These are phyloP conservation scores for Nymphicus hollandicus DNA, from an alignment of 2,113 vertebrate genomes.

Conservation along the genomic window DNA sequence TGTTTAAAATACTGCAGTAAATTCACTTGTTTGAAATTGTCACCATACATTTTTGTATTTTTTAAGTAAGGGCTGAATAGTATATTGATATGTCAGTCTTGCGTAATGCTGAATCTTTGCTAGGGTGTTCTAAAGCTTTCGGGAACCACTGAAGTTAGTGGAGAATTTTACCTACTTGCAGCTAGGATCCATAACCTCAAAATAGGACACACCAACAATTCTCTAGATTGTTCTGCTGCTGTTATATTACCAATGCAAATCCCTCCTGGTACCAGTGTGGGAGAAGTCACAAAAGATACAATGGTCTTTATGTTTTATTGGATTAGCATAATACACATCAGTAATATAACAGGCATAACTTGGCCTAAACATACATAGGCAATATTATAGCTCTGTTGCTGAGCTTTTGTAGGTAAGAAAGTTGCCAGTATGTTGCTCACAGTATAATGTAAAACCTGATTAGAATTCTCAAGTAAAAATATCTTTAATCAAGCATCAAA, in stretches of 20 bases:
- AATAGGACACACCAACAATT: background rate
- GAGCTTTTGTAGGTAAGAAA: background rate
- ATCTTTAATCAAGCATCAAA: background rate
- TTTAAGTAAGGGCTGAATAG: background rate
- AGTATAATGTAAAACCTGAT: background rate
- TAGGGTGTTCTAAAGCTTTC: background rate
- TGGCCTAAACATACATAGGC: background rate
- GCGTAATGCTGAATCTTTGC: background rate
- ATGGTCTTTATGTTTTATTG: background rate
- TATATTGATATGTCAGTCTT: background rate
- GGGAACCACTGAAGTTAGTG: background rate
- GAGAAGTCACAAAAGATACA: conserved; percentile 1
- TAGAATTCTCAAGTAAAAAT: background rate
- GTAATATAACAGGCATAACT: background rate
- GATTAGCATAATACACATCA: background rate
- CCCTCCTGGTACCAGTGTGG: background rate
- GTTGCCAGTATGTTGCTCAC: background rate
- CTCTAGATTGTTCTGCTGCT: background rate
- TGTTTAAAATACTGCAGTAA: background rate
- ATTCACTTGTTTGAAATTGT: background rate
- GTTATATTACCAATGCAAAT: conserved; percentile 38
- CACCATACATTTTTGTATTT: background rate
- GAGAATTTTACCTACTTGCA: background rate
- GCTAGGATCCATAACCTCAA: background rate
- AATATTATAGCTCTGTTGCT: background rate